Evolutionary conservation across 1,140 invertebrate species (phyloP).

Genomic region (Diabrotica virgifera): DNA sequence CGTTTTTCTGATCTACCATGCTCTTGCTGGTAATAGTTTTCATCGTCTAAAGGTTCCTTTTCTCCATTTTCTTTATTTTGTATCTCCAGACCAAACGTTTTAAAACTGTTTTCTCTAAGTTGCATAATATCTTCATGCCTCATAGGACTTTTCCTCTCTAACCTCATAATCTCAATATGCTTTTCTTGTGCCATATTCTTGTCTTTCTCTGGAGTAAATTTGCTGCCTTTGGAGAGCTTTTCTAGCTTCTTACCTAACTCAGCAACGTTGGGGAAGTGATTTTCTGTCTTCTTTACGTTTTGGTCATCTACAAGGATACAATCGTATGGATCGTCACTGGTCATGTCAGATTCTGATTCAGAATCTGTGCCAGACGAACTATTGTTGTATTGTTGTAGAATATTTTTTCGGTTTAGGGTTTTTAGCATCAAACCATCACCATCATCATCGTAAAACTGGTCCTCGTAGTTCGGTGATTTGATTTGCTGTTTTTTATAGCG

Average conservation of each 20-base stretch:
- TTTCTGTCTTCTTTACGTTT: constrained; percentile 41
- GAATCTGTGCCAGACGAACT: constrained; percentile 49
- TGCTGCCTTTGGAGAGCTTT: constrained; percentile 49
- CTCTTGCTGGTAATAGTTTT: constrained; percentile 50
- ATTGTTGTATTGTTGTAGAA: constrained; percentile 65
- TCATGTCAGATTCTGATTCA: constrained; percentile 59
- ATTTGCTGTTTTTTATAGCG: constrained; percentile 36
- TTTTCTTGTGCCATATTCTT: constrained; percentile 31
- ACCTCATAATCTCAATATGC: constrained; percentile 33
- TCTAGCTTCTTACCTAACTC: constrained; percentile 52
- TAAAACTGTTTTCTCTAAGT: constrained; percentile 37
- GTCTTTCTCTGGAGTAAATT: constrained; percentile 47
- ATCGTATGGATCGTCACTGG: constrained; percentile 67
- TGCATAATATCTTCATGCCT: constrained; percentile 35
- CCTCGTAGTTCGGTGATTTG: constrained; percentile 54
- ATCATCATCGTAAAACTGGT: constrained; percentile 61
- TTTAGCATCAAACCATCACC: constrained; percentile 60
- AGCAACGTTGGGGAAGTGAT: constrained; percentile 46
- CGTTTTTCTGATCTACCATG: constrained; percentile 47
- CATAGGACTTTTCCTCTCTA: constrained; percentile 26
- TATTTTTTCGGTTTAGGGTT: constrained; percentile 65
- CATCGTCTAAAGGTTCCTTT: constrained; percentile 49
- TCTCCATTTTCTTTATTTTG: constrained; percentile 45
- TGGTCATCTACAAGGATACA: constrained; percentile 74
- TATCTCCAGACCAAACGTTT: constrained; percentile 41